Evolutionary conservation across 2,797 vertebrate genomes (phyloP), one percentile per base, ranked within the genome.

Genomic region (Nyctibius grandis): DNA sequence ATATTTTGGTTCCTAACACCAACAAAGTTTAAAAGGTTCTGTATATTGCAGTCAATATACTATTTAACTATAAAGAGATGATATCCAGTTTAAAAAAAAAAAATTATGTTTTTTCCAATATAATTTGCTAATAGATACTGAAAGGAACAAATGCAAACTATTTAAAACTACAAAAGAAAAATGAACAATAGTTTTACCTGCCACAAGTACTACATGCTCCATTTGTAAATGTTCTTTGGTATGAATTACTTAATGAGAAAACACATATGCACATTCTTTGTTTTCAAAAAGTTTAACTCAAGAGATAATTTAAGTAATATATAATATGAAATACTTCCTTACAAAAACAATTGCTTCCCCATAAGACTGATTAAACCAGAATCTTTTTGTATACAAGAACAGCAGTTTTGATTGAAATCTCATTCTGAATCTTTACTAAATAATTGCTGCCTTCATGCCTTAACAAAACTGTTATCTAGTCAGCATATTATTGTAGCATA

Each of bases 231-330:
- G 9, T 75, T 60, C 42, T 51, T 72, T 22, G 17, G 16, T 38
- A 64, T 15, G 2, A 59, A 67, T 60, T 33, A 80, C 8, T 76
- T 48, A 38, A 33, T 26, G 18, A 67, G 26, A 86, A 91, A 74
- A 87, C 11, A 50, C 0, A 1, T 4, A 25, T 0, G 11, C 14
- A 22, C 6, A 15, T 70, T 26, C 28, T 65, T 67, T 57, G 36
- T n/a, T 56, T 73, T 19, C 31, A 77, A 45, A 40, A 57, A 23
- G 11, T 29, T 88, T 48, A 80, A 47, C 50, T 76, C 11, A 6
- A 61, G 5, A 54, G 9, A 15, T 15, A 59, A 60, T 38, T 60
- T n/a, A 88, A 78, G 29, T 69, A 57, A 72, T 9, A 42, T 14
- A 50, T 67, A 80, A 73, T 8, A 31, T 5, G 1, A 77, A 65